A percentile compares a stretch with the other conserved stretches of the same genome.
Conservation (phyloP, 2,888 invertebrate species). For the Kuschelorhynchus macadamiae region DNA sequence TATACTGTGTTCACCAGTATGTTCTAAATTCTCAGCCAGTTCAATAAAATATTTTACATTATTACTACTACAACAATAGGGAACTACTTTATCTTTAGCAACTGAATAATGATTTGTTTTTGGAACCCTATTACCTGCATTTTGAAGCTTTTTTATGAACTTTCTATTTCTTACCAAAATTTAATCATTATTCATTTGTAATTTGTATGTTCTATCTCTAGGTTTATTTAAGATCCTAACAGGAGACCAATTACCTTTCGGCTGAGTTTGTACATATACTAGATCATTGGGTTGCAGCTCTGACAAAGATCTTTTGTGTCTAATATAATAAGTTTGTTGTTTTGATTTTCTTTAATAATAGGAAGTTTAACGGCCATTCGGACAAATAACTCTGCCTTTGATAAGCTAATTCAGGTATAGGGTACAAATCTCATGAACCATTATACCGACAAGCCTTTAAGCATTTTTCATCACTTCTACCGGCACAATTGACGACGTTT, state of each 20-base stretch:
- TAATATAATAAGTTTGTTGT: neutral
- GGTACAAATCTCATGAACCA: neutral
- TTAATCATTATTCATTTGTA: slow-evolving; percentile 3
- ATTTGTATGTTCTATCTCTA: neutral
- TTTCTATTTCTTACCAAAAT: no score
- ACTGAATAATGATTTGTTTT: neutral
- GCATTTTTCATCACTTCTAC: no score
- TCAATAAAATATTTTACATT: no score
- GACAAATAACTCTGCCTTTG: no score
- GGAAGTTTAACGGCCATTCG: no score
- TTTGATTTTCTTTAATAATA: neutral
- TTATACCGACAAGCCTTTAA: neutral
- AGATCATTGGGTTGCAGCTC: no score
- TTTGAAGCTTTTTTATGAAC: neutral
- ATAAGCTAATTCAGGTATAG: neutral
- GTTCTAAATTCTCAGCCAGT: no score
- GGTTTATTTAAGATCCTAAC: neutral
- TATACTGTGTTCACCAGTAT: no score
- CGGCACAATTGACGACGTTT: no score
- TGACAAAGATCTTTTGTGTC: no score
- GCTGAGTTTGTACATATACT: neutral
- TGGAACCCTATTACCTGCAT: neutral
- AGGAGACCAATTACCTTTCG: neutral
- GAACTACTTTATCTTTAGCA: no score
- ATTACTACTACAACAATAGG: no score